These are phyloP conservation scores for Apotomis betuletana DNA, from an alignment of 2,888 invertebrate species.

Conservation along the genomic window DNA sequence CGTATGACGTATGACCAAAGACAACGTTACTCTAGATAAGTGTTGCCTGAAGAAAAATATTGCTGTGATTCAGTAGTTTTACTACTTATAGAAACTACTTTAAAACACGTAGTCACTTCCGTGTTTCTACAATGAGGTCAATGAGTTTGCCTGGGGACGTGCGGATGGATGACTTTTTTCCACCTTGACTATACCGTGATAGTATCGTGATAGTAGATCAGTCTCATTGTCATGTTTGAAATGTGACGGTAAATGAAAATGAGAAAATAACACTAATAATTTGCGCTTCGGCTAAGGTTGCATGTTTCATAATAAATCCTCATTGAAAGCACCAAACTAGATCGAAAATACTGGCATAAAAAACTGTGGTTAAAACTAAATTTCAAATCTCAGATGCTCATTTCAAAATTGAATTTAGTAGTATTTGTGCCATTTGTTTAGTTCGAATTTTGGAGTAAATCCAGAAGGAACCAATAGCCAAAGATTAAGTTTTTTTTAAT, in stretches of 20 bases:
- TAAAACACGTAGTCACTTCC: neutral
- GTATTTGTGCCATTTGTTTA: conserved; percentile 41
- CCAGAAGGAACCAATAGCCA: conserved; percentile 49
- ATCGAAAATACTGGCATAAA: conserved; percentile 17
- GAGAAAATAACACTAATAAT: too few relatives aligned
- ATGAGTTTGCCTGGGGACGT: too few relatives aligned
- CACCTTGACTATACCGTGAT: too few relatives aligned
- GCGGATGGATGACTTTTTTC: too few relatives aligned
- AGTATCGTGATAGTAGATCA: too few relatives aligned
- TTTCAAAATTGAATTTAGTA: conserved; percentile 18
- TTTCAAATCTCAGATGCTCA: conserved; percentile 24
- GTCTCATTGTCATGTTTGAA: too few relatives aligned
- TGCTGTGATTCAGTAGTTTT: neutral
- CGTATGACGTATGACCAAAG: neutral
- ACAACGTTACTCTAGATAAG: neutral
- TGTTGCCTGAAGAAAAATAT: neutral
- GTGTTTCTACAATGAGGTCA: neutral
- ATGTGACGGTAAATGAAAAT: too few relatives aligned
- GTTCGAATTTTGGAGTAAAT: conserved; percentile 52
- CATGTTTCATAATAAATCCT: too few relatives aligned
- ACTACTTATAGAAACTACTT: neutral
- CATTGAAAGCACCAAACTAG: too few relatives aligned
- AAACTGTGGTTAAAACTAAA: conserved; percentile 5
- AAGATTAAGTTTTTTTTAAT: conserved; percentile 41
- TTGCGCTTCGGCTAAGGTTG: too few relatives aligned